Conservation (phyloP, 2,113 vertebrate species). For the Amphilophus citrinellus region DNA sequence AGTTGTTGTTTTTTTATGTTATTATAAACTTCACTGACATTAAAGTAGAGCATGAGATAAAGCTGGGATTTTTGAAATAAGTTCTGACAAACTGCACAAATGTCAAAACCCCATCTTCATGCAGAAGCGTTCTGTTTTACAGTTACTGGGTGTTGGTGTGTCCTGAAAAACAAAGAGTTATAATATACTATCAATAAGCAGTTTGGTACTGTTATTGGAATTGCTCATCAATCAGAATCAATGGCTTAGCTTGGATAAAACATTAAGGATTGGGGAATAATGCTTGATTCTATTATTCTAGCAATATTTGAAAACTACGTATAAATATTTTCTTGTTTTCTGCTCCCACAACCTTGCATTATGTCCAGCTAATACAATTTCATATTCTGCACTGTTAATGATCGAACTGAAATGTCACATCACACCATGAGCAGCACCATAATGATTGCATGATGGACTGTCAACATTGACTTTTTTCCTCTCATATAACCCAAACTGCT, state of each 20-base stretch:
- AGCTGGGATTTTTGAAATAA: background rate
- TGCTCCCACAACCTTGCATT: background rate
- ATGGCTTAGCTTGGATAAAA: background rate
- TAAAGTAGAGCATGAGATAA: too few relatives aligned
- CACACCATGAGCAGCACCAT: conserved; percentile 46
- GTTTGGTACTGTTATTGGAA: background rate
- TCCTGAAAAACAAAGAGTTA: fast-evolving
- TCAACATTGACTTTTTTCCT: conserved; percentile 75
- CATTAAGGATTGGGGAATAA: background rate
- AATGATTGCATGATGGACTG: conserved; percentile 66
- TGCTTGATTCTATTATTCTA: background rate
- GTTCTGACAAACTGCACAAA: too few relatives aligned
- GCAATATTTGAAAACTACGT: background rate
- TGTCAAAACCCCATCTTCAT: background rate
- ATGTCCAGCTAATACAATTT: background rate
- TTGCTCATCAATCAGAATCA: fast-evolving
- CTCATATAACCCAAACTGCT: conserved; percentile 30
- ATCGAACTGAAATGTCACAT: conserved; percentile 24
- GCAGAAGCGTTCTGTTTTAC: background rate
- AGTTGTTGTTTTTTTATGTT: too few relatives aligned
- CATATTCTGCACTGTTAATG: conserved; percentile 46
- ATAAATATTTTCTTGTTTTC: background rate
- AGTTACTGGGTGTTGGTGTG: background rate
- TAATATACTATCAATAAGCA: background rate
- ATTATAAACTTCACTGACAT: too few relatives aligned